Base-by-base conservation (phyloP, 2,888 invertebrate species). In the Tineola bisselliella region DNA sequence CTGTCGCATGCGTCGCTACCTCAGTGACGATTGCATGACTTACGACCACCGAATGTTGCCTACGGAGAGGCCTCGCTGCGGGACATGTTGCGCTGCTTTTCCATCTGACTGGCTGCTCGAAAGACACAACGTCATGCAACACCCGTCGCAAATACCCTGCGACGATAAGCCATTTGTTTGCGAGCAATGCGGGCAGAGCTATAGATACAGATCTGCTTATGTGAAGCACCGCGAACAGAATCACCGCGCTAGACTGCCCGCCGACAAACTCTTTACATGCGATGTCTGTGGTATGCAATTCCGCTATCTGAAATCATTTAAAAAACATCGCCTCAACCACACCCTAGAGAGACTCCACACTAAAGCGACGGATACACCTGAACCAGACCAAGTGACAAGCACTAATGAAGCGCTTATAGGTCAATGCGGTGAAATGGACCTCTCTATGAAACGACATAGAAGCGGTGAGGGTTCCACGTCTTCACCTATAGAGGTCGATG, bases 221-320 rank as follows among this genome's bases (percentile, higher is more conserved):
- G 86, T 87, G 58, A 87, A 87, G 73, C 95, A 96, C 74, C 91
- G 95, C 61, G 95, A 95, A 75, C 95, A 95, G 75, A 95, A 96
- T 74, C 95, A 96, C 73, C 91, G 95, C 17, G 95, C 95, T 1
- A 88, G 95, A 15, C 87, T 95, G 54, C 95, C 95, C 1, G 95
- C 95, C 25, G 95, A 95, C 77, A 95, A 95, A 77, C 89, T 95
- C 15, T 96, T 95, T 81, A 95, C 95, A 17, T 96, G 95, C 74
- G 95, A 95, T 73, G 94, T 95, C 1, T 96, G 95, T 77, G 95
- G 95, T 63, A 95, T 95, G 95, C 95, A 95, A 76, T 96, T 95
- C 66, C 89, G 95, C 65, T 95, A 95, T 77, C 89, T 95, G 59
- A 95, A 95, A 72, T 95, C 95, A 0, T 95, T 96, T 79, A 95